These are phyloP conservation scores for Trachelus tabidus DNA, from an alignment of 2,888 invertebrate species.

Conservation along the genomic window DNA sequence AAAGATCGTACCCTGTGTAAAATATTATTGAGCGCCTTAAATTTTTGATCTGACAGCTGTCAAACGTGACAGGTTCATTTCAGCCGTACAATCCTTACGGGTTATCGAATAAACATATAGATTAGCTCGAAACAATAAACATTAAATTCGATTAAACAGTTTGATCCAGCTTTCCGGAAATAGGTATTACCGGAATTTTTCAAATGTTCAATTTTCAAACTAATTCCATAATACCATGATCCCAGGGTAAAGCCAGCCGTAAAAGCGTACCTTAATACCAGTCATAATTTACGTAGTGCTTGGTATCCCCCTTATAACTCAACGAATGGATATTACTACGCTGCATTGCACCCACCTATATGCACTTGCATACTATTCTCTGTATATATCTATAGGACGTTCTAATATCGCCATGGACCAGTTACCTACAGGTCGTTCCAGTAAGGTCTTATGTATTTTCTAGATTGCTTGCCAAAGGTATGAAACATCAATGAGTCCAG, in stretches of 20 bases:
- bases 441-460: neutral
- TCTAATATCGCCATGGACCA: neutral
- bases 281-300: conserved; percentile 4
- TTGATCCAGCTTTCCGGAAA: too few relatives aligned
- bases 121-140: neutral
- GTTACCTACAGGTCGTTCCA: neutral
- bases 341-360: neutral
- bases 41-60: neutral
- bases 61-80: neutral
- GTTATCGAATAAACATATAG: neutral
- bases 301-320: conserved; percentile 2
- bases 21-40: neutral
- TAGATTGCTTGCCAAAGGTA: neutral
- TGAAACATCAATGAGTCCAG: neutral
- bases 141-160: too few relatives aligned
- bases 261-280: conserved; percentile 8
- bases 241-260: conserved; percentile 3
- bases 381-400: neutral
- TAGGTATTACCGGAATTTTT: neutral
- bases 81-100: neutral
- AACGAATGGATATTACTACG: neutral
- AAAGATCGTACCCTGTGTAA: neutral
- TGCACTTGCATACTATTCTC: neutral
- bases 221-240: conserved; percentile 11
- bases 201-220: conserved; percentile 4